Base-by-base conservation (phyloP, 2,113 vertebrate genomes). In the Pachycephala philippinensis region DNA sequence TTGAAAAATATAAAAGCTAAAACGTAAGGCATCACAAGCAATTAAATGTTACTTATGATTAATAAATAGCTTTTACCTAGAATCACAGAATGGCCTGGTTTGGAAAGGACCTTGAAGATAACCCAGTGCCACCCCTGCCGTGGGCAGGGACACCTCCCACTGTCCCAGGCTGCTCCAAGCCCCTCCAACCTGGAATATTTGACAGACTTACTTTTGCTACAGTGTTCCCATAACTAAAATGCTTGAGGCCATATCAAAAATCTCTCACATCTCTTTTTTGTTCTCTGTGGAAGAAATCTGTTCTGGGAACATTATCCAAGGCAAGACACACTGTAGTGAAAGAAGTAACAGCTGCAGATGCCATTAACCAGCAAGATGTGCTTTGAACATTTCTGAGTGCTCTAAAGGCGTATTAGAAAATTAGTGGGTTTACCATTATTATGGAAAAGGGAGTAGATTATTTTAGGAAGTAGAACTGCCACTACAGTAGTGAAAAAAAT, bases 401-500 rank as follows among this genome's bases (percentile, higher is more conserved):
- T 95, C 31, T 74, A 63, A 76, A 80, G 90, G 35, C 47, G 39
- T 68, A 91, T 87, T 90, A 92, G 70, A 88, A 90, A 91, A 94
- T 87, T 21, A 72, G 57, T 65, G 30, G 13, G 70, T 93, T 93
- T 71, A 60, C 33, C 37, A 71, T 71, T 44, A 59, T n/a, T 69
- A 60, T 5, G 5, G 27, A 80, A 75, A 87, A 93, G 44, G 70
- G 19, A 83, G 33, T 28, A 49, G 37, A 61, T 70, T 70, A 65
- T 96, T 94, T 76, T 40, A 84, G 22, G 45, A 82, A 87, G 49
- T 33, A 50, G 33, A 94, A 84, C 49, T 76, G 26, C 54, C 24
- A n/a, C 60, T 71, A 45, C 26, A 35, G 30, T 15, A 50, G 52
- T 27, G 44, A 49, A 88, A 64, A 63, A 69, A 26, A 56, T n/a